Base-by-base conservation (phyloP, 2,888 invertebrate species). In the Limnephilus auricula region DNA sequence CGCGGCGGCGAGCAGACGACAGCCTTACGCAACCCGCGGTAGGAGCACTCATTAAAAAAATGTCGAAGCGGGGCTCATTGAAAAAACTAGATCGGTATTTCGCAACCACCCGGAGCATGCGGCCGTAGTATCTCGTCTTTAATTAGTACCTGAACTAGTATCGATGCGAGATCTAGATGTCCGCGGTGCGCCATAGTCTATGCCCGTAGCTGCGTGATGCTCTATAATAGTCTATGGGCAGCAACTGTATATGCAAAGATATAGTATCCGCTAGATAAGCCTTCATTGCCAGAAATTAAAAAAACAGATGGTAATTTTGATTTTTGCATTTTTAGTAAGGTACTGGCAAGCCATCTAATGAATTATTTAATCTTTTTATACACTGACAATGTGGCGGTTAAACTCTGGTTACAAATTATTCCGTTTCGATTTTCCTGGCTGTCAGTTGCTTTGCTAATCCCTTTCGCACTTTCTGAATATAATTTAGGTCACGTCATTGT, bases 81-180 rank as follows among this genome's bases (percentile, higher is more conserved):
- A 92, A 92, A 92, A 91, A 92, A 91, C 93, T 93, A 93, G 93
- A 93, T 92, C 92, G 92, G 85, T 89, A 91, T 92, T 92, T 93
- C 92, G 93, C 89, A 93, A 93, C 91, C 79, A 32, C 31, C 79
- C 65, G 89, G 45, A 79, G 82, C 45, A 45, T 86, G 89, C 90
- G 82, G 89, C 88, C 90, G 90, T 90, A 87, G 90, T 78, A 65
- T 82, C 89, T 85, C 91, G 89, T 91, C 89, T 87, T 88, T 91
- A 90, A 91, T 91, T 91, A 89, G 80, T 88, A 79, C 40, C 34
- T 37, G 89, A 79, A 79, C 89, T 79, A 79, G 89, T 79, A 32
- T 79, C 89, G 85, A 85, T 45, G 45, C 40, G 34, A n/a, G 85
- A 85, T 40, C 85, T 40, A 80, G 80, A 32, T 65, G 65, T 65